Conservation (phyloP, 2,888 invertebrate species). For the Clistopyga incitator region DNA sequence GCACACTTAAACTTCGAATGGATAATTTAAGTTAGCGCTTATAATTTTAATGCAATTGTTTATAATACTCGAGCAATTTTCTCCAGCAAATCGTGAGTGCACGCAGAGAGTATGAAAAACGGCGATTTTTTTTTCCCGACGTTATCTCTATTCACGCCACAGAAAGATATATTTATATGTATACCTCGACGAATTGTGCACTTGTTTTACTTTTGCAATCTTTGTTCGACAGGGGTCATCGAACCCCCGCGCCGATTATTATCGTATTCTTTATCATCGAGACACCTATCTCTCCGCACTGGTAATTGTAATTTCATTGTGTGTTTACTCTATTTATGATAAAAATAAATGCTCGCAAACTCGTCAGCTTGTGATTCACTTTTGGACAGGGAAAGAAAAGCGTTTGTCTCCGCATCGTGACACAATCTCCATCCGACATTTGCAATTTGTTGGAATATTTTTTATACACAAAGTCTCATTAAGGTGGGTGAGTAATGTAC, state of each 20-base stretch:
- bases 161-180: constrained; percentile 21
- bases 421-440: not conserved
- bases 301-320: constrained; percentile 52
- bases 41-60: not conserved
- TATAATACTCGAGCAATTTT: constrained; percentile 41
- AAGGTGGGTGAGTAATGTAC: too few relatives aligned
- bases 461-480: not conserved
- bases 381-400: not conserved
- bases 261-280: constrained; percentile 63
- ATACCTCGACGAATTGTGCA: constrained; percentile 51
- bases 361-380: constrained; percentile 14
- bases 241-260: constrained; percentile 56
- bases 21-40: constrained; percentile 39
- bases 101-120: constrained; percentile 14
- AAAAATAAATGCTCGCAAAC: not conserved
- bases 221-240: constrained; percentile 55
- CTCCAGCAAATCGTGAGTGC: constrained; percentile 18
- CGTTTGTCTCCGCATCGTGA: not conserved
- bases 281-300: constrained; percentile 49
- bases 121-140: constrained; percentile 31
- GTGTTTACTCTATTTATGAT: constrained; percentile 19
- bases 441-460: not conserved
- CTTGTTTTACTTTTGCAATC: constrained; percentile 39
- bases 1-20: constrained; percentile 27
- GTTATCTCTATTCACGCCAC: constrained; percentile 32